These are phyloP conservation scores for Capromys pilorides DNA, from an alignment of 2,797 vertebrate genomes.

Conservation along the genomic window DNA sequence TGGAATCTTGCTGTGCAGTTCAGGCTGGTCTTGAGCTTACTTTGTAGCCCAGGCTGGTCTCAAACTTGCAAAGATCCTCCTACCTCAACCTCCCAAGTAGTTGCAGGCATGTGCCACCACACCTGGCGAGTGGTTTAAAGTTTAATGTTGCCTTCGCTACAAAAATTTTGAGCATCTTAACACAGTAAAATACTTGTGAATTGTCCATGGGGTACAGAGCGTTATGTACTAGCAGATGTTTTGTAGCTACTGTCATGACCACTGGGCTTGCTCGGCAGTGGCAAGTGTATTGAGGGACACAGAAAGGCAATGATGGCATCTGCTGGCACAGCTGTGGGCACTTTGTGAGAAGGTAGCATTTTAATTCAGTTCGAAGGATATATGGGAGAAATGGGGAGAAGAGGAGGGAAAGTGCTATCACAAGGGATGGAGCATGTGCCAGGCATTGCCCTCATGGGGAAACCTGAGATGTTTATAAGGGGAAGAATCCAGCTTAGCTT, in stretches of 20 bases:
- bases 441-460: background rate
- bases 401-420: background rate
- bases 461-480: background rate
- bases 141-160: background rate
- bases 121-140: background rate
- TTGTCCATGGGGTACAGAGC: background rate
- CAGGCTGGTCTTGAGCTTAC: no score
- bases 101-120: no score
- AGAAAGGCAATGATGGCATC: background rate
- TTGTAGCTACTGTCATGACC: accelerated
- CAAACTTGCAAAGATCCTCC: no score
- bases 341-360: background rate
- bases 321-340: background rate
- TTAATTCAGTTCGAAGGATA: background rate
- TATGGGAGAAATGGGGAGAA: background rate
- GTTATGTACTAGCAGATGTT: background rate
- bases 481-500: background rate
- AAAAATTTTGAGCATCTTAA: background rate
- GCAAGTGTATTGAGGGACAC: background rate
- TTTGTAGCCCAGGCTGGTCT: no score
- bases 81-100: no score
- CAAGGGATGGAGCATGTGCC: background rate
- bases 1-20: no score
- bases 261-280: background rate
- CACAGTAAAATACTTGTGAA: background rate